phyloP scores from a whole-genome alignment of 1,140 invertebrate species.

The Trichoplusia ni region DNA sequence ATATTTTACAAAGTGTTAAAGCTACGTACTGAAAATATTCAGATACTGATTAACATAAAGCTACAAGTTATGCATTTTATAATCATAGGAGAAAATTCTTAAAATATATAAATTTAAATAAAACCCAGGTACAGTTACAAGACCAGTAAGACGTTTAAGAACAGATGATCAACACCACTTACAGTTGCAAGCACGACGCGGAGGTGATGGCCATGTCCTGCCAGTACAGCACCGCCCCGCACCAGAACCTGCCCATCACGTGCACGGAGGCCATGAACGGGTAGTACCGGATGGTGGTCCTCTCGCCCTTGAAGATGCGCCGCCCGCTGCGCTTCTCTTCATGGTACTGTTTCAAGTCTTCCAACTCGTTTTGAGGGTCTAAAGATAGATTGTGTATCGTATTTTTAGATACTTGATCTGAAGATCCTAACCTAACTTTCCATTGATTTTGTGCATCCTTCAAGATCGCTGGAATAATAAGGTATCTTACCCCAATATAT shows the following conservation, averaged over 20 bases:
- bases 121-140: too few species aligned
- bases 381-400: too few species aligned
- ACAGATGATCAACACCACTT: slow-evolving; percentile 31
- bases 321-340: slow-evolving; percentile 49
- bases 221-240: slow-evolving; percentile 64
- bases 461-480: not conserved
- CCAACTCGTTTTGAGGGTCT: slow-evolving; percentile 69
- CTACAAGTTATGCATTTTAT: too few species aligned
- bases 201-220: slow-evolving; percentile 67
- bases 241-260: slow-evolving; percentile 71
- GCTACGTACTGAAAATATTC: too few species aligned
- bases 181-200: slow-evolving; percentile 71
- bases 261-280: slow-evolving; percentile 73
- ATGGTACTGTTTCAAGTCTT: slow-evolving; percentile 60
- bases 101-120: too few species aligned
- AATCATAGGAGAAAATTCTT: too few species aligned
- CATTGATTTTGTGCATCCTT: too few species aligned
- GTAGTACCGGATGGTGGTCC: slow-evolving; percentile 61
- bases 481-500: slow-evolving; percentile 61
- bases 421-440: too few species aligned
- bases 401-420: too few species aligned
- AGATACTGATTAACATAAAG: too few species aligned
- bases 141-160: too few species aligned
- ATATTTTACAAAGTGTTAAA: too few species aligned
- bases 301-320: slow-evolving; percentile 63